Evolutionary conservation across 2,888 invertebrate species (phyloP), one percentile per base, ranked within the genome.

Genomic region (Ophonus ardosiacus): DNA sequence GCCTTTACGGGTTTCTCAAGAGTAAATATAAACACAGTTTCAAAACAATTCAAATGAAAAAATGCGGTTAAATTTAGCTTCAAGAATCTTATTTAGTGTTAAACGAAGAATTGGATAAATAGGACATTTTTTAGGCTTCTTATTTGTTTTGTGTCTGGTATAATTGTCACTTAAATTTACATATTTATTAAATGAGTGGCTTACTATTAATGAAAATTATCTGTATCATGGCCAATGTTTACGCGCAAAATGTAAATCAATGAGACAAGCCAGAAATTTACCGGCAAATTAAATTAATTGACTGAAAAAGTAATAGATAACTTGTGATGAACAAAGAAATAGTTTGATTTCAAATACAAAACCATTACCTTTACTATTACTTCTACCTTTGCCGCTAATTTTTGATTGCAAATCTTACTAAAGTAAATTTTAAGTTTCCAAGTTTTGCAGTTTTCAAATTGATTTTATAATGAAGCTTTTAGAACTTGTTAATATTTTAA

Each of bases 111-210:
- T 17, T 74, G 43, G 18, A 74, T 74, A 74, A 43, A 74, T 68
- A 24, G 43, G 71, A 40, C 71, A 74, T 74, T 74, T 74, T 38
- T 68, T 31, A 68, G 31, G 15, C 38, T 68, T 68, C 15, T 31
- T 74, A 17, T 63, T 63, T 63, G 24, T 13, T 74, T 74, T 68
- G 40, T 43, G 40, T 74, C 13, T 68, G 24, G 40, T 74, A 43
- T 74, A 74, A 43, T 74, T 74, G 51, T 74, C 71, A 74, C 15
- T 15, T 43, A 74, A 43, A 74, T 74, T 43, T 74, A 43, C 71
- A 74, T 74, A 51, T 74, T 43, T 74, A 10, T 74, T 18, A 18
- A 43, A 43, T 43, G 17, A 43, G 43, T 15, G 15, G 40, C 17
- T 43, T 7, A 40, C 38, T 40, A 43, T 40, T 43, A 43, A 40